These are phyloP conservation scores for Melozone crissalis DNA, from an alignment of 2,113 vertebrate genomes.

Conservation along the genomic window DNA sequence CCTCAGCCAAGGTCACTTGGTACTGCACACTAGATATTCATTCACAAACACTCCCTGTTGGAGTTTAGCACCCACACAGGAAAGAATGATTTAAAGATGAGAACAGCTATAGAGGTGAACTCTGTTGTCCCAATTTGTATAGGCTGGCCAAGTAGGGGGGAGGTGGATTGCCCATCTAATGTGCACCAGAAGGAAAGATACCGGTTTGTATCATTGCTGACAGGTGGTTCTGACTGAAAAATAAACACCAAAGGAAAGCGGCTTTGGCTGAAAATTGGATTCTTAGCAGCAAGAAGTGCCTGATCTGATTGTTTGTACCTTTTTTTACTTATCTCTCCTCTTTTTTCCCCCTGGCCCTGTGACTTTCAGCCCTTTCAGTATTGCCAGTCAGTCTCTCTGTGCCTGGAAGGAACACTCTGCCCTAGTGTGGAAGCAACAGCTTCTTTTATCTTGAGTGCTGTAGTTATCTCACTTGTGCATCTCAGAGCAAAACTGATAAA, in stretches of 20 bases:
- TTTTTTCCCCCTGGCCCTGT: fast-evolving
- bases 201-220: background rate
- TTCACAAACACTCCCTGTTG: background rate
- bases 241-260: background rate
- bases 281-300: background rate
- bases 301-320: background rate
- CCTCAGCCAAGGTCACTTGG: background rate
- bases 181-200: background rate
- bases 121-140: background rate
- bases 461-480: background rate
- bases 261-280: background rate
- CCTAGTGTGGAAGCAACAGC: background rate
- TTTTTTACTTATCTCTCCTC: background rate
- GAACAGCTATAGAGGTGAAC: background rate
- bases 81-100: background rate
- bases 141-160: background rate
- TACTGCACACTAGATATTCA: background rate
- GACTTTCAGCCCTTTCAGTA: background rate
- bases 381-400: background rate
- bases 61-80: background rate
- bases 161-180: background rate
- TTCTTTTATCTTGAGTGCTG: background rate
- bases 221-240: background rate
- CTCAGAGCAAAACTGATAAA: background rate
- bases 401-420: background rate